phyloP scores from a whole-genome alignment of 2,797 vertebrate species.

The Aphelocoma californica region DNA sequence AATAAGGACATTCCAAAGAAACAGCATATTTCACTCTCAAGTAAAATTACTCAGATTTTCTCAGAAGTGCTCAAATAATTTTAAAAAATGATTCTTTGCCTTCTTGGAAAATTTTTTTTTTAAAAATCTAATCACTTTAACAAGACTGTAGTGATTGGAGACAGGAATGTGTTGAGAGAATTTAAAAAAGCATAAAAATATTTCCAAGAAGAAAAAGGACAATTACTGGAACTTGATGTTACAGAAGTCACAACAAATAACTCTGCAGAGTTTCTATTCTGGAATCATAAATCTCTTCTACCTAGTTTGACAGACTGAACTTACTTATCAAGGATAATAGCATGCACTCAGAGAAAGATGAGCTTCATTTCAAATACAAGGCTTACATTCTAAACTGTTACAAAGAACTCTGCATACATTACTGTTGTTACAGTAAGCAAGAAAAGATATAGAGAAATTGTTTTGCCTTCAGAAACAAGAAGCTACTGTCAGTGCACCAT shows the following conservation, averaged over 20 bases:
- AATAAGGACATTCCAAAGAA: background rate
- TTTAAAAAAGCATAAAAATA: background rate
- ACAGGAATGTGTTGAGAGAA: background rate
- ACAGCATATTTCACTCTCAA: background rate
- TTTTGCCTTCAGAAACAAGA: background rate
- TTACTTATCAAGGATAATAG: background rate
- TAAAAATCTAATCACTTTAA: background rate
- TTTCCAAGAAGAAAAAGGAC: background rate
- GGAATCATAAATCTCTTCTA: background rate
- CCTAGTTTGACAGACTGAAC: slow-evolving; percentile 44
- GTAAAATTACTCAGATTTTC: background rate
- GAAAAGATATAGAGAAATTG: background rate
- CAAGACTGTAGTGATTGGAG: background rate
- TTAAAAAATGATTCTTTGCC: background rate
- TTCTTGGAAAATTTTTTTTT: no score
- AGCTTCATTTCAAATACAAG: background rate
- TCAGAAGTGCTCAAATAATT: background rate
- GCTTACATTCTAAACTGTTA: background rate
- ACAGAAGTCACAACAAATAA: background rate
- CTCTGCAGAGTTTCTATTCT: background rate
- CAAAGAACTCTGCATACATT: background rate
- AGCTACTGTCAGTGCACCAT: background rate
- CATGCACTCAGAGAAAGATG: background rate
- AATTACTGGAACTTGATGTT: slow-evolving; percentile 78
- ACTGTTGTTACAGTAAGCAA: background rate